These are phyloP conservation scores for Pipistrellus pygmaeus DNA, from an alignment of 2,797 vertebrate species.

Conservation along the genomic window DNA sequence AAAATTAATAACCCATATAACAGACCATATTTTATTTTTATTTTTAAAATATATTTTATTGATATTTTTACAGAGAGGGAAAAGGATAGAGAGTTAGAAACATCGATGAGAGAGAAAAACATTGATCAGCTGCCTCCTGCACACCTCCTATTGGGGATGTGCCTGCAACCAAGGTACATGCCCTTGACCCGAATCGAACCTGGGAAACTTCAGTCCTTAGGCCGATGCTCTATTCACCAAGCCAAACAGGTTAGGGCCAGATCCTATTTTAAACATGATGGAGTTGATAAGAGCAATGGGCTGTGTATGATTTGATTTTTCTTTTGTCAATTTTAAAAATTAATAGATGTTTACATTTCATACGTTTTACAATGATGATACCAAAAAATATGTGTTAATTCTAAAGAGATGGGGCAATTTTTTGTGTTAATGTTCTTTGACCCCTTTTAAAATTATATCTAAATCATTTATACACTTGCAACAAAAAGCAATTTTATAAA, in stretches of 20 bases:
- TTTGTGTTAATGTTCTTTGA: neutral
- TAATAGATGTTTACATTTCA: neutral
- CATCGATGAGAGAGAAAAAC: too few relatives aligned
- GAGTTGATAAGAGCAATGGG: neutral
- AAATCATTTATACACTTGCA: neutral
- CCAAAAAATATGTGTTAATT: neutral
- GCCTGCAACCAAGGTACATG: too few relatives aligned
- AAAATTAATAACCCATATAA: slow-evolving; percentile 40
- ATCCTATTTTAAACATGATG: slow-evolving; percentile 2
- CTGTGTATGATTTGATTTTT: neutral
- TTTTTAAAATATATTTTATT: too few relatives aligned
- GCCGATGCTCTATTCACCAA: too few relatives aligned
- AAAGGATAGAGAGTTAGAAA: too few relatives aligned
- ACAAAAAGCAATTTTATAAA: slow-evolving; percentile 48
- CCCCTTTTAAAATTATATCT: slow-evolving; percentile 25
- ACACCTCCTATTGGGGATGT: too few relatives aligned
- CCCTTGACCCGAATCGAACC: too few relatives aligned
- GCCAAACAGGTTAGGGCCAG: neutral
- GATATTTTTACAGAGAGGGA: too few relatives aligned
- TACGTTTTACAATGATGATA: neutral
- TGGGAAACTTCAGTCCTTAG: too few relatives aligned
- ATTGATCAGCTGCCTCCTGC: too few relatives aligned
- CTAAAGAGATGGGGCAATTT: neutral
- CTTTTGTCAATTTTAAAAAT: neutral
- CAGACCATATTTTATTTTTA: neutral